These are phyloP conservation scores for Papilio machaon DNA, from an alignment of 1,140 invertebrate species.

Conservation along the genomic window DNA sequence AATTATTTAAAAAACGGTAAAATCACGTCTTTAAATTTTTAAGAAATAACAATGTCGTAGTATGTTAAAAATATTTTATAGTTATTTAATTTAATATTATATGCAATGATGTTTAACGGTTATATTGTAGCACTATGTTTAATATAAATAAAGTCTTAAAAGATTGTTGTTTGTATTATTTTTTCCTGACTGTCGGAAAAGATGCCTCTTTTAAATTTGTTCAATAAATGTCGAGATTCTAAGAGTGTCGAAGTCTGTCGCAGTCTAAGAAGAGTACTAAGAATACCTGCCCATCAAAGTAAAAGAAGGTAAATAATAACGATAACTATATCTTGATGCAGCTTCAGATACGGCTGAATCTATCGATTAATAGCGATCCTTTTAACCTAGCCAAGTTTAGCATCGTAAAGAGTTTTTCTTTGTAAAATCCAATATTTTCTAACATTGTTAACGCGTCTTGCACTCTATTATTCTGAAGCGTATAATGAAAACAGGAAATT, in stretches of 20 bases:
- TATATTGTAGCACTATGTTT: neutral
- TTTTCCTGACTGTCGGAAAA: neutral
- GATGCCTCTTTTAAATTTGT: neutral
- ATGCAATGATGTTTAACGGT: neutral
- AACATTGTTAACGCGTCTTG: neutral
- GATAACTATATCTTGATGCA: no score
- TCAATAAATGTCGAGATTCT: no score
- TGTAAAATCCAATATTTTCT: neutral
- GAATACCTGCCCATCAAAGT: no score
- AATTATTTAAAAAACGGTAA: no score
- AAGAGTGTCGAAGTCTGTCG: no score
- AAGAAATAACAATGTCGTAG: neutral
- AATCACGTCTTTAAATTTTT: neutral
- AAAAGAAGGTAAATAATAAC: no score
- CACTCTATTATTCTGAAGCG: neutral
- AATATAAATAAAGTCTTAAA: neutral
- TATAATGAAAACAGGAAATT: neutral
- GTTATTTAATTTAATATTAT: neutral
- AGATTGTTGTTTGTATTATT: neutral
- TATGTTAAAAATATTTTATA: neutral
- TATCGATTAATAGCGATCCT: no score
- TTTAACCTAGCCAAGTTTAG: no score
- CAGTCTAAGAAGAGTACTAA: no score
- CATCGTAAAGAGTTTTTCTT: neutral
- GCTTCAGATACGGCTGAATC: no score